Percentiles rank a stretch among this genome's conserved stretches.
Conservation (phyloP, 2,888 invertebrate species). For the Morpho achilles region DNA sequence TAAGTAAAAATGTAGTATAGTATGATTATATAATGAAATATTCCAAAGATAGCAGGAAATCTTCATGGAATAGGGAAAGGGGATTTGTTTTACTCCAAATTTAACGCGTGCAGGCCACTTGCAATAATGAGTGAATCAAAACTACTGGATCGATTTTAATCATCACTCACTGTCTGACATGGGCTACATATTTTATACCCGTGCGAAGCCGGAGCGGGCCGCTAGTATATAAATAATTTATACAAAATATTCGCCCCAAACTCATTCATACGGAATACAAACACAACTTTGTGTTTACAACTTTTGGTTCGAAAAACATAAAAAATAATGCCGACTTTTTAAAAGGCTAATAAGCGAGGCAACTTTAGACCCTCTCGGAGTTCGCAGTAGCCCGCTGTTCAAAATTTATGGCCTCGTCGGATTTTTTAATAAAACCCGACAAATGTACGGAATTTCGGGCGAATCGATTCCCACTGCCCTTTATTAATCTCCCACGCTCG, state of each 20-base stretch:
- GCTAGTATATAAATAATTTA: neutral
- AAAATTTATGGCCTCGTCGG: slow-evolving; percentile 35
- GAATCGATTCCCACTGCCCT: slow-evolving; percentile 26
- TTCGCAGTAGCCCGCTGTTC: slow-evolving; percentile 10
- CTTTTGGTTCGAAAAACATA: slow-evolving; percentile 12
- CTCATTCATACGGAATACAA: slow-evolving; percentile 1
- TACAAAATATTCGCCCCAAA: neutral
- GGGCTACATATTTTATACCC: too few relatives aligned
- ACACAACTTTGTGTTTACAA: slow-evolving; percentile 12
- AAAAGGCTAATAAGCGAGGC: slow-evolving; percentile 24
- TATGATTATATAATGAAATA: too few relatives aligned
- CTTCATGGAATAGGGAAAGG: too few relatives aligned
- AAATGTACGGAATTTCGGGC: slow-evolving; percentile 31
- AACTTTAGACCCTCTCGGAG: slow-evolving; percentile 17
- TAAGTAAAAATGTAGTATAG: too few relatives aligned
- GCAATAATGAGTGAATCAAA: too few relatives aligned
- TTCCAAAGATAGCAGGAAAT: too few relatives aligned
- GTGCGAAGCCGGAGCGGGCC: too few relatives aligned
- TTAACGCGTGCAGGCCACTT: too few relatives aligned
- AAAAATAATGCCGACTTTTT: slow-evolving; percentile 18
- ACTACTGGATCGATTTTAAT: too few relatives aligned
- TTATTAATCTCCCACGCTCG: slow-evolving; percentile 17
- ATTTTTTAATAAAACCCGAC: slow-evolving; percentile 42
- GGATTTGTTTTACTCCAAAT: too few relatives aligned
- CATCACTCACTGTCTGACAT: too few relatives aligned